Base-by-base conservation (phyloP, 2,797 vertebrate genomes). In the Aeoliscus strigatus region DNA sequence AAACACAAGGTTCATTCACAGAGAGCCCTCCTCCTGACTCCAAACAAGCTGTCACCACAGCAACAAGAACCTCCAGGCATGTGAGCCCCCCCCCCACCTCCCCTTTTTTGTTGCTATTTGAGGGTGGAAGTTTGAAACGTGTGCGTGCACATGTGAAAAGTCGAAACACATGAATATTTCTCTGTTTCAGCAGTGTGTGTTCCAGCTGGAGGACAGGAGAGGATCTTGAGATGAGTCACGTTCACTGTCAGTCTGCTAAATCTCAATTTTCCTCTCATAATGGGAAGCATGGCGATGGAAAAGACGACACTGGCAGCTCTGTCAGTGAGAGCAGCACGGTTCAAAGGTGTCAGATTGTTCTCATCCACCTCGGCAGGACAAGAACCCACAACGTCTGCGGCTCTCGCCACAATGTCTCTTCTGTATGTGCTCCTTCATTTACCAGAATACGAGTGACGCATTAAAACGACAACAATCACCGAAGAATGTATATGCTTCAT, bases 1-100 rank as follows among this genome's bases (percentile, higher is more conserved):
- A 70, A 87, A 90, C 87, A 89, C 82, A 82, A 45, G 78, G 61
- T 82, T 87, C 82, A 81, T 89, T 88, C 84, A 85, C 74, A 55
- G 49, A 59, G 52, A 79, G 32, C 34, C 50, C 58, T 74, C 43
- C 39, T 43, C 55, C 55, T 57, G 46, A 61, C 68, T 24, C 9
- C 76, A 84, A 87, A 87, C 81, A 88, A 64, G 76, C 76, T 0
- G 25, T 57, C 40, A 41, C 88, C 75, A 68, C 72, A 51, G 79
- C 60, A 63, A 64, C 61, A n/a, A 2, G 57, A 67, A 66, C 77
- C 60, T 58, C 38, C 1, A 34, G 61, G 39, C 60, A 69, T 62
- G 49, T 33, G 14, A 53, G 70, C 27, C 41, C 23, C 47, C 57
- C 13, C 21, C 9, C n/a, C 21, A 9, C 35, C 21, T 16, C 15